phyloP scores from a whole-genome alignment of 2,113 vertebrate genomes.

The Pandion haliaetus region DNA sequence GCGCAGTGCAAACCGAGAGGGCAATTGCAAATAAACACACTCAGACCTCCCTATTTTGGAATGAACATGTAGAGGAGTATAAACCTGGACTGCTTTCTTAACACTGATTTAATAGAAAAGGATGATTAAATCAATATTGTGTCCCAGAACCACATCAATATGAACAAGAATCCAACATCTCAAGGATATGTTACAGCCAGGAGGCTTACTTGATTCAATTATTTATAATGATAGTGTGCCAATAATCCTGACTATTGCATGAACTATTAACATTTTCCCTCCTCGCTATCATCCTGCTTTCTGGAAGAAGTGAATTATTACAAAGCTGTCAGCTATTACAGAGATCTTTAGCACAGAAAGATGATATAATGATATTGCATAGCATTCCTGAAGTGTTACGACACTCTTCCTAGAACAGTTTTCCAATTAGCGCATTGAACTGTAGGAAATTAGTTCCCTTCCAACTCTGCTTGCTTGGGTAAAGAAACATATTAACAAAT shows the following conservation, averaged over 20 bases:
- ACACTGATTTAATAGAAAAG: conserved; percentile 53
- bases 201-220: conserved; percentile 53
- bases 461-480: background rate
- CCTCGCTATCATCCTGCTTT: background rate
- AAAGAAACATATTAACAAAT: background rate
- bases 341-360: background rate
- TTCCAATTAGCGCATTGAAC: background rate
- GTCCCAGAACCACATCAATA: conserved; percentile 34
- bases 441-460: background rate
- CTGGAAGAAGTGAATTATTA: conserved; percentile 33
- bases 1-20: background rate
- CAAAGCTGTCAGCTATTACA: background rate
- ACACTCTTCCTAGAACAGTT: background rate
- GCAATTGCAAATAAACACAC: conserved; percentile 20
- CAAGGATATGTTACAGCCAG: conserved; percentile 25
- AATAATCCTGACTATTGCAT: conserved; percentile 35
- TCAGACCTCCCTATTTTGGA: background rate
- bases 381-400: background rate
- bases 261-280: conserved; percentile 50
- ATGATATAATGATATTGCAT: background rate
- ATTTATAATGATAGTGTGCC: conserved; percentile 46
- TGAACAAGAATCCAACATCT: conserved; percentile 36
- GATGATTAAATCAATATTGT: conserved; percentile 59
- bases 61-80: background rate
- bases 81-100: conserved; percentile 37